Base-by-base conservation (phyloP, 2,113 vertebrate genomes). In the Perca flavescens region DNA sequence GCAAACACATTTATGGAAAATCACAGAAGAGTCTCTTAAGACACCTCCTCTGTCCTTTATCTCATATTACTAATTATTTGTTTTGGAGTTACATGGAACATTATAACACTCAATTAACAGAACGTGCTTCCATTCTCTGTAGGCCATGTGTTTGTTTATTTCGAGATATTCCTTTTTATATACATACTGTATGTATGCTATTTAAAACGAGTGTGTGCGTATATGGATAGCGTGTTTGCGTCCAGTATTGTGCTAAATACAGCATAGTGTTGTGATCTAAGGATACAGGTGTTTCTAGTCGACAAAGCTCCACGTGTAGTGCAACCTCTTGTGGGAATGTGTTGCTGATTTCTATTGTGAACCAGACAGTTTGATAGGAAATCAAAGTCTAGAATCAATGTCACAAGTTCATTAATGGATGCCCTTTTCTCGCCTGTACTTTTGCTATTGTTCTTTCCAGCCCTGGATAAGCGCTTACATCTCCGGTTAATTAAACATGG, bases 361-460 rank as follows among this genome's bases (percentile, higher is more conserved):
- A 89, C 12, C 88, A 72, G 85, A 85, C 86, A 88, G 74, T 86
- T 90, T 91, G 91, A 94, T 91, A 88, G 92, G 87, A 93, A 95
- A 95, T 95, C 94, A 94, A 94, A 94, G 91, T 80, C 82, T 36
- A 53, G 54, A 92, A 94, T 95, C 94, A 90, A 94, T 94, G 93
- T 90, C 91, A 89, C 90, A 93, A 92, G 91, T 94, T 94, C 92
- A 94, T 94, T 94, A 94, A 89, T 69, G 80, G 83, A 88, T 92
- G 92, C 89, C 93, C 91, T 93, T 92, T 94, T 90, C 89, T 72
- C 76, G 70, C 71, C 77, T 86, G 76, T 91, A 90, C 83, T 91
- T 86, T 86, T 83, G 74, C 88, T 72, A 85, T 92, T 91, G 86
- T 92, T 91, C 86, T 84, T 61, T 80, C 22, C 47, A 64, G 78